Evolutionary conservation across 2,113 vertebrate species (phyloP), one percentile per base, ranked within the genome.

Genomic region (Lathamus discolor): DNA sequence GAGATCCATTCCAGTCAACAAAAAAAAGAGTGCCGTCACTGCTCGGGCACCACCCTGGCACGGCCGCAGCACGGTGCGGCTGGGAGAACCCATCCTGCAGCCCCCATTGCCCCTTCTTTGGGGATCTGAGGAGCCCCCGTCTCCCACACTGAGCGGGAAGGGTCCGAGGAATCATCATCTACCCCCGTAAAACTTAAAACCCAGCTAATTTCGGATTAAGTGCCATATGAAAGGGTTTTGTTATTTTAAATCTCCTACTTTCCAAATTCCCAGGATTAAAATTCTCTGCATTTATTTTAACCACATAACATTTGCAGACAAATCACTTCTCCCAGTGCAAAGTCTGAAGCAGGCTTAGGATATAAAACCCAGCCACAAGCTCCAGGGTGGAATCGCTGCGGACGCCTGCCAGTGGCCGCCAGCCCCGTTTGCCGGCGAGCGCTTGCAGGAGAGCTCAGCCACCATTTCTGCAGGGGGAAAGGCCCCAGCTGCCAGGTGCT

Each of bases 241-340:
- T 96, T 96, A 96, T 96, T 97, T 96, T 93, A 96, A 97, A 97
- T 97, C 95, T 96, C 88, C 95, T 97, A 27, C 95, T 96, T 95
- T 97, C 95, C 96, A 95, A 93, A 96, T 94, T 96, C 96, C 92
- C 95, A 93, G 93, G 96, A 96, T 96, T 96, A 96, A 97, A 96
- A 97, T 96, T 96, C 96, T 92, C 96, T 79, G 93, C 95, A 93
- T 95, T 97, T 96, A 96, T 96, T 96, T 96, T 96, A 97, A 96
- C 96, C 96, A 79, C 96, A 96, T 93, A 93, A 92, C 92, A 94
- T 97, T 96, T 94, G 96, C 95, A 94, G 96, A 96, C 96, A 97
- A 97, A 97, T 96, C 92, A 84, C 93, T 97, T 92, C 86, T 95
- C 96, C 93, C 93, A 88, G 92, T 81, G 80, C 95, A 93, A 90